phyloP scores from a whole-genome alignment of 1,140 invertebrate species.

The Caenorhabditis tropicalis region DNA sequence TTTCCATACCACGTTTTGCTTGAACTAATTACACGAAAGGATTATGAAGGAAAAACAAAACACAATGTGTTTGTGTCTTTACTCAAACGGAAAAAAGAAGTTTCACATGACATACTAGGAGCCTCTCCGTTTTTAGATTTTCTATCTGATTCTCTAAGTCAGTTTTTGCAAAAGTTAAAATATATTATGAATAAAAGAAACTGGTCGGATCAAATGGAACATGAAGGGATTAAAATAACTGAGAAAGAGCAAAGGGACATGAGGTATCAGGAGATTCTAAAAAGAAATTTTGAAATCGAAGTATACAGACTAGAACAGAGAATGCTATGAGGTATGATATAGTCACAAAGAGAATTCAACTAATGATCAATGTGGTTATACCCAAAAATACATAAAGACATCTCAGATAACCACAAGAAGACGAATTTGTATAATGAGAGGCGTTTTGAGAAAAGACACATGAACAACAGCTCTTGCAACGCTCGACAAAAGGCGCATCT shows the following conservation, averaged over 20 bases:
- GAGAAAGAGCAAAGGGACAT: too few relatives aligned
- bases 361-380: neutral
- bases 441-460: conserved; percentile 20
- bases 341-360: too few relatives aligned
- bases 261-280: too few relatives aligned
- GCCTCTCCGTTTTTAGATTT: too few relatives aligned
- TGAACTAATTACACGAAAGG: conserved; percentile 38
- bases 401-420: conserved; percentile 3
- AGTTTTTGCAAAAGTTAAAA: too few relatives aligned
- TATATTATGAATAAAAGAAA: too few relatives aligned
- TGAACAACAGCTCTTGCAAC: conserved; percentile 9
- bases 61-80: neutral
- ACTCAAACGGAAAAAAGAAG: conserved; percentile 17
- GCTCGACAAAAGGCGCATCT: conserved; percentile 4
- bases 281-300: too few relatives aligned
- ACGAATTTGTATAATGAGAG: conserved; percentile 42
- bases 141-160: too few relatives aligned
- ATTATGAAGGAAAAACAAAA: conserved; percentile 21
- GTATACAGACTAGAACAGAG: neutral
- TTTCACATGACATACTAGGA: neutral
- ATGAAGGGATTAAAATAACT: neutral
- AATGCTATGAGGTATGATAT: too few relatives aligned
- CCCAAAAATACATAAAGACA: neutral
- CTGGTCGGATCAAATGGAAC: too few relatives aligned
- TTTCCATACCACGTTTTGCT: neutral